Percentiles rank a stretch among this genome's conserved stretches.
These are phyloP conservation scores for Masticophis lateralis DNA, from an alignment of 2,797 vertebrate species.

Conservation along the genomic window DNA sequence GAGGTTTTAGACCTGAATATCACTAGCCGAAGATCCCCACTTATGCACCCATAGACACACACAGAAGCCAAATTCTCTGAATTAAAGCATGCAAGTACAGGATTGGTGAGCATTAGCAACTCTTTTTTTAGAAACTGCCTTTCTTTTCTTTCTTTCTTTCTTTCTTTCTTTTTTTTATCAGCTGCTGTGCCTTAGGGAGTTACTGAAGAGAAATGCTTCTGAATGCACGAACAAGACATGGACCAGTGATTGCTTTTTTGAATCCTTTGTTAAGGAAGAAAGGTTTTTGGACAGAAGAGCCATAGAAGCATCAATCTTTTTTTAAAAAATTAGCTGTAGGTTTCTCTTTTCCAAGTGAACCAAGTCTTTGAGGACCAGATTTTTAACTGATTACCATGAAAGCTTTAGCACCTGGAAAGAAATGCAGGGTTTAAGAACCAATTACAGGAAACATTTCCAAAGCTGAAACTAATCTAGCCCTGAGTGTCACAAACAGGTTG, in stretches of 20 bases:
- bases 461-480: not conserved
- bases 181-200: not conserved
- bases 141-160: too few species aligned
- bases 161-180: not conserved
- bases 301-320: not conserved
- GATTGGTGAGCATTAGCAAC: not conserved
- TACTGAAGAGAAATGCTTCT: not conserved
- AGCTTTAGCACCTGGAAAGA: not conserved
- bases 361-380: not conserved
- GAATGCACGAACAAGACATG: not conserved
- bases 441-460: not conserved
- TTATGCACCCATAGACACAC: not conserved
- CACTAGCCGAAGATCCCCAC: not conserved
- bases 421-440: not conserved
- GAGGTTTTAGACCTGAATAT: not conserved
- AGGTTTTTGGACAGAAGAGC: not conserved
- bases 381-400: not conserved
- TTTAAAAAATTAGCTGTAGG: not conserved
- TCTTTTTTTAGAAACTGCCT: not conserved
- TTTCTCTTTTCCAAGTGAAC: not conserved
- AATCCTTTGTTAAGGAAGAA: not conserved
- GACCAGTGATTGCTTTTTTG: not conserved
- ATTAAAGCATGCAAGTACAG: not conserved
- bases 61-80: accelerated
- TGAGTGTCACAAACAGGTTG: not conserved